Conservation (phyloP, 2,888 invertebrate genomes). For the Nudaria mundana region DNA sequence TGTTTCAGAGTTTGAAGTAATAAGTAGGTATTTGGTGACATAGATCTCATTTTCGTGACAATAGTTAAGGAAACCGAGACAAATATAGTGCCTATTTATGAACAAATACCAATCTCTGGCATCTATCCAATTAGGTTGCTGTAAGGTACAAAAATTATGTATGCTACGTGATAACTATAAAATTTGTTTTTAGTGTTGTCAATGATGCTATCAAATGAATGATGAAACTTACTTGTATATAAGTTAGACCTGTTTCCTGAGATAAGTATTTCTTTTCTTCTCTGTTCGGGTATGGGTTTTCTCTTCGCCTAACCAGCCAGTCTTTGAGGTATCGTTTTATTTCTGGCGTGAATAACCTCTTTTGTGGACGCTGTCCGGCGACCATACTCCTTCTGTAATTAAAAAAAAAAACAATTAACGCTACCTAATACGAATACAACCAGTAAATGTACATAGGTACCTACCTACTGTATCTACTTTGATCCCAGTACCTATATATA, state of each 20-base stretch:
- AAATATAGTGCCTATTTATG: slow-evolving; percentile 80
- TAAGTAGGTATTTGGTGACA: too few species aligned
- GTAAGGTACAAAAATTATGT: slow-evolving; percentile 64
- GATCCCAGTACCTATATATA: too few species aligned
- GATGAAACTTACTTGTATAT: slow-evolving; percentile 84
- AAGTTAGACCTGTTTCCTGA: slow-evolving; percentile 87
- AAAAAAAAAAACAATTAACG: slow-evolving; percentile 25
- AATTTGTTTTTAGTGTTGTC: too few species aligned
- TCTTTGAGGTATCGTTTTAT: slow-evolving; percentile 89
- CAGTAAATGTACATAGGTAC: too few species aligned
- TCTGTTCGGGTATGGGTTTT: slow-evolving; percentile 89
- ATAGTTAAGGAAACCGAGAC: slow-evolving; percentile 67
- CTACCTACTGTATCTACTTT: too few species aligned
- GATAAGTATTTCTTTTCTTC: slow-evolving; percentile 89
- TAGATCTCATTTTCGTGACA: too few species aligned
- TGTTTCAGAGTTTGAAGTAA: too few species aligned
- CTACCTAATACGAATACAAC: neutral
- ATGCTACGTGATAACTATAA: slow-evolving; percentile 48
- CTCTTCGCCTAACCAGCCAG: slow-evolving; percentile 87
- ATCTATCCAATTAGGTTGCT: slow-evolving; percentile 73
- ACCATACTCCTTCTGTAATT: slow-evolving; percentile 78
- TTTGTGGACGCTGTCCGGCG: slow-evolving; percentile 84
- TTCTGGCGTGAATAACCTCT: slow-evolving; percentile 89
- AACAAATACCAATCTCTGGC: slow-evolving; percentile 76
- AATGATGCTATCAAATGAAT: neutral